Percentiles rank a stretch among this genome's conserved stretches.
Evolutionary conservation across 2,113 vertebrate genomes (phyloP).

Genomic region (Miniopterus natalensis): DNA sequence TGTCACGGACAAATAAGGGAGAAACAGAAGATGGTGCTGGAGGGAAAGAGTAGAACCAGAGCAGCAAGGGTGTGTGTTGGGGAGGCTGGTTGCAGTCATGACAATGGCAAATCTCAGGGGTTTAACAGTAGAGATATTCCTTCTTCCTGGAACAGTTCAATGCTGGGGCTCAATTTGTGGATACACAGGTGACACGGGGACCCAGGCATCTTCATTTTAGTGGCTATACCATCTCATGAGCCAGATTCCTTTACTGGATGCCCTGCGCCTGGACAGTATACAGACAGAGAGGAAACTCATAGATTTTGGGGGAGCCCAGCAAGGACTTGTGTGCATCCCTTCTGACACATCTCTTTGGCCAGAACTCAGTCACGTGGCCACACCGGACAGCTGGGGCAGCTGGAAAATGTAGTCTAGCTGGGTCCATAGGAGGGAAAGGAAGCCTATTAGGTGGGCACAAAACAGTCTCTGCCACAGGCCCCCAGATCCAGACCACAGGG

Average conservation of each 20-base stretch:
- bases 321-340: neutral
- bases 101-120: neutral
- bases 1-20: neutral
- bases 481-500: neutral
- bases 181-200: neutral
- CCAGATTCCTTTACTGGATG: neutral
- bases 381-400: neutral
- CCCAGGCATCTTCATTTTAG: neutral
- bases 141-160: neutral
- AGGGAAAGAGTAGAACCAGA: neutral
- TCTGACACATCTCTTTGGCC: neutral
- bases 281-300: neutral
- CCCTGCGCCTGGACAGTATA: neutral
- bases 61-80: neutral
- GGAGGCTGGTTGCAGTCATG: neutral
- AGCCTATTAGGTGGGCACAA: neutral
- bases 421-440: neutral
- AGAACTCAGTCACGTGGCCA: neutral
- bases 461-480: neutral
- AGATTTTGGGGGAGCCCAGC: neutral
- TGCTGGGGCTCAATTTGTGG: neutral
- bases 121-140: neutral
- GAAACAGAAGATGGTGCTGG: neutral
- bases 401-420: neutral
- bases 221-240: neutral